Percentiles rank a stretch among this genome's conserved stretches.
phyloP scores from a whole-genome alignment of 2,113 vertebrate genomes.

The Boleophthalmus pectinirostris region DNA sequence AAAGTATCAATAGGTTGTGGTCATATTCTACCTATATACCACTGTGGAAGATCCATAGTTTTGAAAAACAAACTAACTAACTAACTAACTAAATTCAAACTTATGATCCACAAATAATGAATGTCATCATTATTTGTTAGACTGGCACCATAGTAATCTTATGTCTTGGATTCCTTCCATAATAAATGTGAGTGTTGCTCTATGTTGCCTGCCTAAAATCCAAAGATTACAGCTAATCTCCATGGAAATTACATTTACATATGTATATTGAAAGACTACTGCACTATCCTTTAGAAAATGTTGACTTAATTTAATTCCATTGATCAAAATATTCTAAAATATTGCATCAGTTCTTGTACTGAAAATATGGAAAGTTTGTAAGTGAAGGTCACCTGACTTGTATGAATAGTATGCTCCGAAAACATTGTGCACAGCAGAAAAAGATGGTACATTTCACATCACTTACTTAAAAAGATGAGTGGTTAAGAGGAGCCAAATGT shows the following conservation, averaged over 20 bases:
- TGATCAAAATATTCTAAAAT: neutral
- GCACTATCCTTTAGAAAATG: neutral
- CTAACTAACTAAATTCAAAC: no score
- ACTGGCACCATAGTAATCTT: no score
- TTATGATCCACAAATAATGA: no score
- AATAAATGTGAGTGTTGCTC: no score
- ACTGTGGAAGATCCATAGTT: no score
- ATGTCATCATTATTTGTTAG: no score
- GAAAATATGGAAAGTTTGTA: neutral
- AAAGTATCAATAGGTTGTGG: no score
- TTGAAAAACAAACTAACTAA: no score
- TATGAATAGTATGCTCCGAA: neutral
- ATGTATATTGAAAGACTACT: neutral
- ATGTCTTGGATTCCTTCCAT: no score
- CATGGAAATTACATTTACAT: neutral
- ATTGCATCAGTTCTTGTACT: neutral
- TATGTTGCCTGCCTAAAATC: neutral
- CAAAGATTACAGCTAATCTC: neutral
- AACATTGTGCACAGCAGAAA: conserved; percentile 11
- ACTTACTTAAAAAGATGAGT: neutral
- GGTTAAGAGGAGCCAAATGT: neutral
- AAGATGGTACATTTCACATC: neutral
- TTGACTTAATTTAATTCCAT: neutral
- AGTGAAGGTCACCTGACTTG: conserved; percentile 4
- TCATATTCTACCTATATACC: no score